phyloP scores from a whole-genome alignment of 2,888 invertebrate species.

The Philereme vetulata region DNA sequence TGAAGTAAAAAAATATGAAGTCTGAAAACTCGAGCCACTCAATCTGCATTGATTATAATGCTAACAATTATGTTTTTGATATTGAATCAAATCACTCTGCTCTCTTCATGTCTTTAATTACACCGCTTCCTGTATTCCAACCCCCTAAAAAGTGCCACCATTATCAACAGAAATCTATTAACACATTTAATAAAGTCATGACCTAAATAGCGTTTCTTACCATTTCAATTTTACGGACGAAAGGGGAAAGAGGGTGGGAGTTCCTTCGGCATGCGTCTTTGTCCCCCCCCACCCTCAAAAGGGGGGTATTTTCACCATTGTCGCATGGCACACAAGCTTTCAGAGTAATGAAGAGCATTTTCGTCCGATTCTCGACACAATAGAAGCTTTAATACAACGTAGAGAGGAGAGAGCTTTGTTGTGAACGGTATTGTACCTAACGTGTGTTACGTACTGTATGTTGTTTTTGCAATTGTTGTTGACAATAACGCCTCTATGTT shows the following conservation, averaged over 20 bases:
- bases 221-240: conserved; percentile 83
- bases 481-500: conserved; percentile 61
- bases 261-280: conserved; percentile 75
- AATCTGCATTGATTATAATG: too few relatives aligned
- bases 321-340: conserved; percentile 83
- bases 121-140: conserved; percentile 40
- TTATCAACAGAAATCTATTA: conserved; percentile 65
- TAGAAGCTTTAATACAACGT: conserved; percentile 80
- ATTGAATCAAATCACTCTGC: conserved; percentile 8
- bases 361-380: conserved; percentile 82
- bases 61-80: not conserved
- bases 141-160: conserved; percentile 29
- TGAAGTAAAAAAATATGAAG: too few relatives aligned
- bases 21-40: too few relatives aligned
- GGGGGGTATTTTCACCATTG: conserved; percentile 65
- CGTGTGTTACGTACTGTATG: conserved; percentile 72
- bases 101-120: conserved; percentile 26
- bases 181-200: conserved; percentile 82
- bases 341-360: conserved; percentile 85
- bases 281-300: conserved; percentile 56
- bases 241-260: conserved; percentile 77
- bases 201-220: conserved; percentile 82
- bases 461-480: conserved; percentile 74
- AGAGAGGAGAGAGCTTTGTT: conserved; percentile 80
- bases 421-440: conserved; percentile 68